These are phyloP conservation scores for Hippocampus barbouri DNA, from an alignment of 2,113 vertebrate genomes.

Conservation along the genomic window DNA sequence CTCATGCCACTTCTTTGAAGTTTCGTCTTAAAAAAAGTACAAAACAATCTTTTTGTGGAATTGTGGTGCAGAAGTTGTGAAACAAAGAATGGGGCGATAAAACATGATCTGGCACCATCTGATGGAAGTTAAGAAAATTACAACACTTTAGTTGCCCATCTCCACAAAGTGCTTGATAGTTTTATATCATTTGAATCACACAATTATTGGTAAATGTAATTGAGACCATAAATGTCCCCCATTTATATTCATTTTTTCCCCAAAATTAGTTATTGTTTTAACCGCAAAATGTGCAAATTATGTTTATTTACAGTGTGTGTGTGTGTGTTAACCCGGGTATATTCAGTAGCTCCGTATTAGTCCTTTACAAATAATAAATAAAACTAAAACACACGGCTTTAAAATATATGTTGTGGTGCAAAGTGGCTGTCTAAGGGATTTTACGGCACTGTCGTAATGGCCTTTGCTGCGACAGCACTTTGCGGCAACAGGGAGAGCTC, in stretches of 20 bases:
- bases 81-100: not conserved
- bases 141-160: not conserved
- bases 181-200: not conserved
- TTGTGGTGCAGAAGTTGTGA: not conserved
- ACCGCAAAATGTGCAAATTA: no score
- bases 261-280: no score
- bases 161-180: not conserved
- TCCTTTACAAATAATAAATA: not conserved
- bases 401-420: not conserved
- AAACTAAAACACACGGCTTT: not conserved
- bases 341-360: not conserved
- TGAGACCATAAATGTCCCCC: no score
- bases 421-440: constrained; percentile 10
- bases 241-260: no score
- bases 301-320: no score
- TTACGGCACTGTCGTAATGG: constrained; percentile 67
- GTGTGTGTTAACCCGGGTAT: no score
- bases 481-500: constrained; percentile 67
- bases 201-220: not conserved
- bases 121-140: not conserved
- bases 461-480: constrained; percentile 64
- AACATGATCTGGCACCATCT: constrained; percentile 12
- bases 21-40: not conserved
- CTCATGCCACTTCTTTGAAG: not conserved
- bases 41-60: constrained; percentile 33